Evolutionary conservation across 2,113 vertebrate species (phyloP).

Genomic region (Uropsilus gracilis): DNA sequence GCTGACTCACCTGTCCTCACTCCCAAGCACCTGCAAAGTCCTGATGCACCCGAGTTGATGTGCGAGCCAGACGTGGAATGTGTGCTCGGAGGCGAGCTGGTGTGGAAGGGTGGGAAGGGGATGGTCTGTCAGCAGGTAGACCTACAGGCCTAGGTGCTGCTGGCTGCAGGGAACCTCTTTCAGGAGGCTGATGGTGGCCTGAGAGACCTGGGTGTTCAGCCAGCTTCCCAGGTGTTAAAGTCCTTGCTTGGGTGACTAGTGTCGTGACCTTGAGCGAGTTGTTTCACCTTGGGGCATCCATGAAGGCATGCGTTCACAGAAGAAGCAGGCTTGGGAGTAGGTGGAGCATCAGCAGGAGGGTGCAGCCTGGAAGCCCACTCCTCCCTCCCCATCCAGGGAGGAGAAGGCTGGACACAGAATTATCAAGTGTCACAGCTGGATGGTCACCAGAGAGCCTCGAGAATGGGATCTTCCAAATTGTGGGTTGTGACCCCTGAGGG

Average conservation of each 20-base stretch:
- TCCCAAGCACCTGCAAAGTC: too few relatives aligned
- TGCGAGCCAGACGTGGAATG: neutral
- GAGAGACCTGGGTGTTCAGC: neutral
- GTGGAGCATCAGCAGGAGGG: neutral
- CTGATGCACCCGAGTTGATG: neutral
- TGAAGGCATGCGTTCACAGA: neutral
- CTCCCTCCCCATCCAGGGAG: too few relatives aligned
- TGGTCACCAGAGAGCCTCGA: constrained; percentile 31
- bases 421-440: constrained; percentile 42
- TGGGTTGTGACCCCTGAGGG: constrained; percentile 23
- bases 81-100: neutral
- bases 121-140: neutral
- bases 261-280: neutral
- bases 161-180: neutral
- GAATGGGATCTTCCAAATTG: constrained; percentile 24
- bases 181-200: neutral
- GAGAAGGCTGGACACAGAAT: neutral
- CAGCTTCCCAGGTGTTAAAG: neutral
- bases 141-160: neutral
- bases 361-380: too few relatives aligned
- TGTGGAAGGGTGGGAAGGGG: neutral
- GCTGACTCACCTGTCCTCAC: neutral
- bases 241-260: neutral
- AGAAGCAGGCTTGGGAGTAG: neutral
- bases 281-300: neutral